phyloP scores from a whole-genome alignment of 2,113 vertebrate genomes.

The Sorex araneus region DNA sequence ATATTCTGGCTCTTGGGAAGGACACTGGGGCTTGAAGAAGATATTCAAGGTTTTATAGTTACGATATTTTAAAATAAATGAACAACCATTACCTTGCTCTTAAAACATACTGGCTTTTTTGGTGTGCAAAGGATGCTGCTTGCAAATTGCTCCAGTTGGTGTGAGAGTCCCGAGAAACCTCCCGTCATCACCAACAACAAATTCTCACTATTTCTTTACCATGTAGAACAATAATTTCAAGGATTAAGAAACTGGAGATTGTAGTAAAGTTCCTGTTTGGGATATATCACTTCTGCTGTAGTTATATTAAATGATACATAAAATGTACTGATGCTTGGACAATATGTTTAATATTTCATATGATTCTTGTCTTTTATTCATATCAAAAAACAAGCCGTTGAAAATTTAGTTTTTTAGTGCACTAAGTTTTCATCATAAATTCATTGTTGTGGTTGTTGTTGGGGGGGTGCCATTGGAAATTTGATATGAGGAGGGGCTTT shows the following conservation, averaged over 20 bases:
- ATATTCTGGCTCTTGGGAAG: no score
- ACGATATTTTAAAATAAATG: background rate
- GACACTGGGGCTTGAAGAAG: no score
- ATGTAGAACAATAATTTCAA: background rate
- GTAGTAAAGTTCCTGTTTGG: slow-evolving; percentile 2
- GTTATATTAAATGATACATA: background rate
- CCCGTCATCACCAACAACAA: background rate
- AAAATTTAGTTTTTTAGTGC: background rate
- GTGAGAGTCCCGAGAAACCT: background rate
- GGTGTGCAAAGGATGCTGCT: background rate
- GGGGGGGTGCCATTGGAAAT: no score
- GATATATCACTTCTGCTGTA: background rate
- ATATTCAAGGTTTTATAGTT: background rate
- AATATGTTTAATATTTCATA: background rate
- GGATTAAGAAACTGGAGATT: background rate
- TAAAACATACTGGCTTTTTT: background rate
- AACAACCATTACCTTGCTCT: background rate
- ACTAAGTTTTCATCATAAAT: background rate
- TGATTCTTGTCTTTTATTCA: background rate
- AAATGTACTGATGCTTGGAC: background rate
- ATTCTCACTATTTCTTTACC: background rate
- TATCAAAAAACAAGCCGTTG: background rate
- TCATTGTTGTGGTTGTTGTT: no score
- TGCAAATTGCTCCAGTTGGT: background rate
- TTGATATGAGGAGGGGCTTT: no score